A percentile compares a stretch with the other conserved stretches of the same genome.
Conservation (phyloP, 2,113 vertebrate species). For the Ammodramus savannarum region DNA sequence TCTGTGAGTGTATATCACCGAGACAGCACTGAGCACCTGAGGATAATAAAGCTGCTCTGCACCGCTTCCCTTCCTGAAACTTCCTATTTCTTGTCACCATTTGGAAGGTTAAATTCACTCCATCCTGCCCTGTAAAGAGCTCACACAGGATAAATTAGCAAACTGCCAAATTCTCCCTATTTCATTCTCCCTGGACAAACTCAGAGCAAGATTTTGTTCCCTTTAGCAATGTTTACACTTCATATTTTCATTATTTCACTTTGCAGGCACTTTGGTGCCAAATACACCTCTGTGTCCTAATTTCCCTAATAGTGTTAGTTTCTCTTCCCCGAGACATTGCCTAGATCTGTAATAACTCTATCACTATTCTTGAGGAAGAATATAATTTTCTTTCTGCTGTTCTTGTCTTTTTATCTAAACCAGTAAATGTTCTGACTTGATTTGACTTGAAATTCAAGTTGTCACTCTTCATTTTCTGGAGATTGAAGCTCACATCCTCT, state of each 20-base stretch:
- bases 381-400: not conserved
- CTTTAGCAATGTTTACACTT: not conserved
- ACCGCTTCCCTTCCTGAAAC: not conserved
- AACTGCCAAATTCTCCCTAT: not conserved
- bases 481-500: not conserved
- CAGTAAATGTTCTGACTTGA: not conserved
- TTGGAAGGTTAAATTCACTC: conserved; percentile 11
- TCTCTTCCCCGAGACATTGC: not conserved
- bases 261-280: not conserved
- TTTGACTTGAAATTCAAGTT: not conserved
- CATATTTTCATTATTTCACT: not conserved
- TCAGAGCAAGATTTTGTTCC: not conserved
- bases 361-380: not conserved
- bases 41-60: conserved; percentile 19
- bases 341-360: not conserved
- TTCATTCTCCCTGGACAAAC: not conserved
- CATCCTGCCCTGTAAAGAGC: not conserved
- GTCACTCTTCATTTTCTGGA: not conserved
- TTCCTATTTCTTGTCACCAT: not conserved
- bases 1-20: not conserved
- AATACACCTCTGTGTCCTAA: not conserved
- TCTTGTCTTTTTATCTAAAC: not conserved
- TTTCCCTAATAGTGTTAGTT: not conserved
- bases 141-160: not conserved
- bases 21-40: not conserved